Evolutionary conservation across 1,140 invertebrate species (phyloP), one percentile per base, ranked within the genome.

Genomic region (Choristoneura fumiferana): DNA sequence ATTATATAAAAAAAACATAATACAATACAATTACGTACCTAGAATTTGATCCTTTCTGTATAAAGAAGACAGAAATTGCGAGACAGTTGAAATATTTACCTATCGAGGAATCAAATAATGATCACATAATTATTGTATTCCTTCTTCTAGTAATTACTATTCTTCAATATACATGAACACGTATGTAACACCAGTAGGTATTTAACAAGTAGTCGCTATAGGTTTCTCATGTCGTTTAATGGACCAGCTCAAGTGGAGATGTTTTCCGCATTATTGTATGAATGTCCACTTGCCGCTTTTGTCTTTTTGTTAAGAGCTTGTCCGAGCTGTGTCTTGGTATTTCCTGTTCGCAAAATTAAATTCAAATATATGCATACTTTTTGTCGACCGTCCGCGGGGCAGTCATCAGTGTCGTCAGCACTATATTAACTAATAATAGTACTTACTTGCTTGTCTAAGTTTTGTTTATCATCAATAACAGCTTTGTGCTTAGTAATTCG

Each of bases 311-410:
- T 65, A 57, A 70, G 58, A 54, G 58, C 66, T 74, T 74, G 73
- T 73, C 67, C 63, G 58, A 63, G 69, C 55, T 57, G 59, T 64
- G 68, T 75, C 73, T 73, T 65, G 68, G 67, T 82, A 85, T 81
- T 87, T 87, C 84, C 84, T 87, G 84, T 79, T 84, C 54, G 78
- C 68, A 60, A 78, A 84, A 82, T 81, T 74, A 73, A 74, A 87
- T 84, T 87, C 73, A 81, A 87, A 87, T 87, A 54, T 87, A 87
- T 87, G 77, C 84, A 81, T 82, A 81, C 71, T 84, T 84, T 85
- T 87, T 84, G 79, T 80, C 63, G 73, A 76, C 73, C 66, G 59
- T 70, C 66, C 71, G 73, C 58, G 66, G 69, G 60, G 39, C 58
- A 40, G 60, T 13, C 43, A 54, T 15, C 61, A 45, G 63, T 65